phyloP scores from a whole-genome alignment of 2,797 vertebrate genomes.

The Eulemur coronatus region DNA sequence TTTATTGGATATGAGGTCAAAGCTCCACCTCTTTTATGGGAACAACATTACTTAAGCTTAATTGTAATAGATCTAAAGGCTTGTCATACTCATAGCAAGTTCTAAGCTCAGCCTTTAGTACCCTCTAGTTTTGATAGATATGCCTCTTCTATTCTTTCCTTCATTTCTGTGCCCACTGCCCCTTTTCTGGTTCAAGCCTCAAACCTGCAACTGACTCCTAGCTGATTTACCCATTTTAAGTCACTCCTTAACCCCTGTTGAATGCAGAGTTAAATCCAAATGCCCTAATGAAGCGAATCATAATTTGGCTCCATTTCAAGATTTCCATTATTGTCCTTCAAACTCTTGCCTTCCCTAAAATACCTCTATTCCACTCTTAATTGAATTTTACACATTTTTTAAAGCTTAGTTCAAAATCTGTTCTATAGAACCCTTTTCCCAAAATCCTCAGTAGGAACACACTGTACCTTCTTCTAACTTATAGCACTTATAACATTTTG shows the following conservation, averaged over 20 bases:
- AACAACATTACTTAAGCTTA: neutral
- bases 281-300: neutral
- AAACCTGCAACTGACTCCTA: neutral
- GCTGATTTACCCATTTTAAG: neutral
- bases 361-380: neutral
- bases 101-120: neutral
- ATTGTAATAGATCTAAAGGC: neutral
- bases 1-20: neutral
- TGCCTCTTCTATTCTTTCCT: neutral
- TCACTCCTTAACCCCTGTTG: neutral
- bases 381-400: neutral
- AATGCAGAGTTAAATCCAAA: slow-evolving; percentile 36
- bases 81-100: neutral
- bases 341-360: neutral
- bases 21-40: neutral
- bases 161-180: neutral
- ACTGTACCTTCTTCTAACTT: neutral
- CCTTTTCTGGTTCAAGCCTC: neutral
- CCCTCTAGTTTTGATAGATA: neutral
- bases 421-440: neutral
- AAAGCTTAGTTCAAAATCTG: neutral
- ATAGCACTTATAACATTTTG: neutral
- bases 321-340: neutral
- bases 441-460: neutral
- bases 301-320: neutral